phyloP scores from a whole-genome alignment of 2,113 vertebrate genomes.

The Corythaeola cristata region DNA sequence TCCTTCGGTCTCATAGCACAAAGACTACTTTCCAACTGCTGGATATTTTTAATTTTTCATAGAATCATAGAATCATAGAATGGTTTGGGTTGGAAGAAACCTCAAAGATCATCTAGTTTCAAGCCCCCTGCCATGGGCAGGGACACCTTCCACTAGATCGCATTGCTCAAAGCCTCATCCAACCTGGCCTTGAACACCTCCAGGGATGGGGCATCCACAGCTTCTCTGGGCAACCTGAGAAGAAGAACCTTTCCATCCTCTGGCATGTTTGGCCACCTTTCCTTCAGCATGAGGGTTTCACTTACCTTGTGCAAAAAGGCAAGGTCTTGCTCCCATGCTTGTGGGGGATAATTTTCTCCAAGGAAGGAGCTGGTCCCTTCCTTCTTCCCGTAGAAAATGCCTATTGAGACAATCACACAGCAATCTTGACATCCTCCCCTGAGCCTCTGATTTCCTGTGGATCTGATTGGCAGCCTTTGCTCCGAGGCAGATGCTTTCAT shows the following conservation, averaged over 20 bases:
- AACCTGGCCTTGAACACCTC: too few relatives aligned
- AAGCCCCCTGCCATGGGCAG: too few relatives aligned
- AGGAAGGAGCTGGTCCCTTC: accelerated
- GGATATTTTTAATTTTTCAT: background rate
- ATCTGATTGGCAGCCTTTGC: background rate
- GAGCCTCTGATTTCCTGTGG: background rate
- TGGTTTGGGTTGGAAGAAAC: too few relatives aligned
- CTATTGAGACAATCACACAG: background rate
- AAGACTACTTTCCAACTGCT: background rate
- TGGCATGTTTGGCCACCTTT: accelerated
- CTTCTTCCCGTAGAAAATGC: background rate
- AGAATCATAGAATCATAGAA: too few relatives aligned
- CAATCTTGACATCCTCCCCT: accelerated
- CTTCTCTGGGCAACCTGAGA: too few relatives aligned
- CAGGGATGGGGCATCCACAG: too few relatives aligned
- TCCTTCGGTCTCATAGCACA: background rate
- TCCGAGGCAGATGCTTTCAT: background rate
- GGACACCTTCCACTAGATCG: too few relatives aligned
- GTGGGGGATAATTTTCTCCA: background rate
- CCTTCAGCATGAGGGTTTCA: background rate
- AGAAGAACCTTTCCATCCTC: background rate
- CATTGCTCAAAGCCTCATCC: too few relatives aligned
- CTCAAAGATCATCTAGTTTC: too few relatives aligned
- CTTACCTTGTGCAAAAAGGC: background rate
- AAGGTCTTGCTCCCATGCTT: accelerated